Evolutionary conservation across 2,888 invertebrate genomes (phyloP), one percentile per base, ranked within the genome.

Genomic region (Andrena flavipes): DNA sequence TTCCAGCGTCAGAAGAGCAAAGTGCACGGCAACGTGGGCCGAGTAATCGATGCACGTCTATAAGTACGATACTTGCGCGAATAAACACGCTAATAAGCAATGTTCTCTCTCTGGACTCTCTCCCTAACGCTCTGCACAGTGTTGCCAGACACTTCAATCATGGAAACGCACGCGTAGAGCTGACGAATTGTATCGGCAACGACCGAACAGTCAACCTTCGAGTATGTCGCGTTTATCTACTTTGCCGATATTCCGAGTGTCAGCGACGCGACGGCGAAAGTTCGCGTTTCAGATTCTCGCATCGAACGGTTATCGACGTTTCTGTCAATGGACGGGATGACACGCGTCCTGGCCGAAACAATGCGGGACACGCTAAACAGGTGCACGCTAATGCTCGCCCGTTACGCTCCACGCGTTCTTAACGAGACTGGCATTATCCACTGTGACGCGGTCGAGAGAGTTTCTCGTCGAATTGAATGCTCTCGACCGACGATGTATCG

Each of bases 41-140:
- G 26, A 33, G 54, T 67, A 73, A 82, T 84, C 82, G 74, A 78
- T 84, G 73, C 7, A 51, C 35, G 35, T 26, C 48, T 62, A 71
- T 63, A 63, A 49, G 62, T 56, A 60, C 7, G 35, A n/a, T 59
- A 60, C 59, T 48, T 10, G 26, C 8, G 23, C 16, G 10, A 16
- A 13, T 26, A n/a, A 16, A 7, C 51, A 30, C 33, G 49, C 42
- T 16, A 42, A 42, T 42, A 42, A 54, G 8, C 35, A 10, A 7
- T 10, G 20, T 23, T 48, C 13, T 42, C 42, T 1, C 8, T 13
- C 13, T 3, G 13, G 10, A 42, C 42, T 42, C 42, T 42, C 16
- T 42, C 42, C 42, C 42, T 16, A 42, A 16, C 16, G 16, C 42
- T 42, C 42, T 13, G 42, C 42, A 4, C 42, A 4, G 42, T 13